Conservation (phyloP, 2,113 vertebrate genomes). For the Xiphias gladius region DNA sequence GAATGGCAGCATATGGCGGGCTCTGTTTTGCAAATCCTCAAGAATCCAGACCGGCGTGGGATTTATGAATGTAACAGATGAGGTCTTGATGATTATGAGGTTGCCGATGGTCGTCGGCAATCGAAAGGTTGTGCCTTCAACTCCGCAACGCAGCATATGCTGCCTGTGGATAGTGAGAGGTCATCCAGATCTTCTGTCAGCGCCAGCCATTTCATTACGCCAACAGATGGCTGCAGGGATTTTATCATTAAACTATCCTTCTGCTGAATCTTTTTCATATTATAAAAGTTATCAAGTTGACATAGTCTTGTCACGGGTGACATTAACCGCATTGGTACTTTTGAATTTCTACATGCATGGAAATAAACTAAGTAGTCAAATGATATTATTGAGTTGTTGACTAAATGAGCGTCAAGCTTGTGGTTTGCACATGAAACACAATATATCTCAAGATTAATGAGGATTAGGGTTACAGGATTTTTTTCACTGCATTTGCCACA, state of each 20-base stretch:
- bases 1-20: constrained; percentile 77
- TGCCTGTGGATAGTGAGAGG: constrained; percentile 63
- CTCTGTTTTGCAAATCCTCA: constrained; percentile 77
- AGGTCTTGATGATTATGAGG: constrained; percentile 76
- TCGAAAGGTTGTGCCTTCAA: constrained; percentile 57
- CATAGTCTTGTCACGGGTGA: not conserved
- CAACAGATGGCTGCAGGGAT: constrained; percentile 79
- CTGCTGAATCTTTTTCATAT: constrained; percentile 45
- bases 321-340: constrained; percentile 24
- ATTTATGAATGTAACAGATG: constrained; percentile 76
- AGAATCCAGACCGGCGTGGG: constrained; percentile 64
- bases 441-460: constrained; percentile 59
- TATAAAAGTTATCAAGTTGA: constrained; percentile 26
- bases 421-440: constrained; percentile 39
- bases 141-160: constrained; percentile 65
- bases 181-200: constrained; percentile 74
- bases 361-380: constrained; percentile 41
- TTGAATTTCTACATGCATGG: constrained; percentile 16
- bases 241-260: constrained; percentile 74
- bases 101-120: constrained; percentile 53
- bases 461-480: constrained; percentile 55
- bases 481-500: constrained; percentile 34
- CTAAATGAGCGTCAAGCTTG: constrained; percentile 35
- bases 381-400: constrained; percentile 17
- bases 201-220: constrained; percentile 69